Conservation (phyloP, 2,888 invertebrate species). For the Drosophila prostipennis region DNA sequence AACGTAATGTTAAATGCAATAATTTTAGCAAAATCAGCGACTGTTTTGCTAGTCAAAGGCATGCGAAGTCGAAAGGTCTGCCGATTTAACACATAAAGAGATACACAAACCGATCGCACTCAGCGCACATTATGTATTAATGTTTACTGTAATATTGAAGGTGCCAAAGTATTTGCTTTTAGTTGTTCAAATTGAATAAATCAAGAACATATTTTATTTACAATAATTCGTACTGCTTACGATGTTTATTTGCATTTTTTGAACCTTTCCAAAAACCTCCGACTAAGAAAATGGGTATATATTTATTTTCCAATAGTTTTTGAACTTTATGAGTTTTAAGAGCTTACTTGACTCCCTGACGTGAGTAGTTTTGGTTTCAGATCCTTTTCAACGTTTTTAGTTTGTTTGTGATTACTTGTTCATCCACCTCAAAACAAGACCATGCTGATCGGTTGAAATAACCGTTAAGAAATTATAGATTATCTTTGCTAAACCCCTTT, state of each 20-base stretch:
- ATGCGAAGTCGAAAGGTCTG: constrained; percentile 13
- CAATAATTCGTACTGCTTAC: constrained; percentile 27
- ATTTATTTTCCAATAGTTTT: too few species aligned
- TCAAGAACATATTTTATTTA: constrained; percentile 51
- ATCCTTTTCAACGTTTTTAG: background rate
- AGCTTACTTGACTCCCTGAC: background rate
- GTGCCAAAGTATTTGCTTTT: constrained; percentile 79
- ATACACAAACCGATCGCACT: constrained; percentile 22
- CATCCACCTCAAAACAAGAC: background rate
- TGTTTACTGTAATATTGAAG: constrained; percentile 56
- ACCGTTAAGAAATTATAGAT: constrained; percentile 43
- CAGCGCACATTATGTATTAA: constrained; percentile 25
- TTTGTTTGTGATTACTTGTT: background rate
- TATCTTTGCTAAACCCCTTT: constrained; percentile 57
- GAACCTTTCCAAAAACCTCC: too few species aligned
- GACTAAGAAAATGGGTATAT: too few species aligned
- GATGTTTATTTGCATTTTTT: constrained; percentile 2
- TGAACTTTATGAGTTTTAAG: too few species aligned
- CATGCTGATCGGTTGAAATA: constrained; percentile 45
- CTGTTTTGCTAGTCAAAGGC: constrained; percentile 71
- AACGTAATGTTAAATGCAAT: constrained; percentile 64
- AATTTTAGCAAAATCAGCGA: constrained; percentile 63
- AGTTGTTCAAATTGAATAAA: constrained; percentile 70
- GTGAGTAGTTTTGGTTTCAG: background rate
- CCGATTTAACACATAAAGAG: constrained; percentile 35